Conservation (phyloP, 2,888 invertebrate genomes). For the Polylopha cassiicola region DNA sequence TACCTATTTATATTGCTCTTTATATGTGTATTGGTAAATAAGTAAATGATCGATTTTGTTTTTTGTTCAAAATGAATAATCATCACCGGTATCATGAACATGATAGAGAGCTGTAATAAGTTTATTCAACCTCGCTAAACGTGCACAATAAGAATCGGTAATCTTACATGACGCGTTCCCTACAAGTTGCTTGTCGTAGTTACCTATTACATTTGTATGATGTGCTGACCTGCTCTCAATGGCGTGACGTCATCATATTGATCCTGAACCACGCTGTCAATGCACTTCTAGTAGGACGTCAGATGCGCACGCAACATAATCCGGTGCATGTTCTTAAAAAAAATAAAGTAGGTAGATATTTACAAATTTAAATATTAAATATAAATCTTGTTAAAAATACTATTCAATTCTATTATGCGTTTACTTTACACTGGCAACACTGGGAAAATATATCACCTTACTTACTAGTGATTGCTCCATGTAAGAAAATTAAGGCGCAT, state of each 20-base stretch:
- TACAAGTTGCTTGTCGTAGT: too few relatives aligned
- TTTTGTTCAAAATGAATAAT: too few relatives aligned
- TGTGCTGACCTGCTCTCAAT: constrained; percentile 44
- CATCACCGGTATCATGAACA: too few relatives aligned
- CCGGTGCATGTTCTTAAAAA: not conserved
- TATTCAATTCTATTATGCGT: not conserved
- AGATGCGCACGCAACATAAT: constrained; percentile 43
- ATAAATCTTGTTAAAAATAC: constrained; percentile 2
- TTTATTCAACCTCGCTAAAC: too few relatives aligned
- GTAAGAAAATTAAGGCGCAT: constrained; percentile 56
- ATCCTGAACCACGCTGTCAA: constrained; percentile 46
- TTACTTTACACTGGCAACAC: constrained; percentile 37
- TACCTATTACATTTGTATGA: not conserved
- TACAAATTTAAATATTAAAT: constrained; percentile 1
- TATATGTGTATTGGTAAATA: too few relatives aligned
- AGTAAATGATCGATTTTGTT: too few relatives aligned
- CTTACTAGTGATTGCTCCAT: constrained; percentile 64
- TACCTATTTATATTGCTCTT: too few relatives aligned
- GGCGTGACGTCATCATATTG: constrained; percentile 70
- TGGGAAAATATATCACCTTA: constrained; percentile 35
- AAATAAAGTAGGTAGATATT: not conserved
- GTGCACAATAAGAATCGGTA: too few relatives aligned
- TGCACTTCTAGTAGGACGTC: constrained; percentile 36
- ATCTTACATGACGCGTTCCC: too few relatives aligned
- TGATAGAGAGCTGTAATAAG: too few relatives aligned